Evolutionary conservation across 2,113 vertebrate genomes (phyloP).

Genomic region (Corythoichthys haematopterus): DNA sequence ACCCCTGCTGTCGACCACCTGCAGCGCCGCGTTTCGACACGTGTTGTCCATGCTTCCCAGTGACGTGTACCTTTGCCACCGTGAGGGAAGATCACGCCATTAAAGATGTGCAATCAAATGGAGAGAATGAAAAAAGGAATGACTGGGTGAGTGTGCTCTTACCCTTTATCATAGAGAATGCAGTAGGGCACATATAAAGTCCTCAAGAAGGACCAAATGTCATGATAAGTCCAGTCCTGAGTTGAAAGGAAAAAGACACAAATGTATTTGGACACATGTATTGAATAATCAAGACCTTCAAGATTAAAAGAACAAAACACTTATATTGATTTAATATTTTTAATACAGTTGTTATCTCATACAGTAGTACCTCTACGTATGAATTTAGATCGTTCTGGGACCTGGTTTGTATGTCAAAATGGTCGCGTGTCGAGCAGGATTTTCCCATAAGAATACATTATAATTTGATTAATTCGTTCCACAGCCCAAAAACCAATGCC

Average conservation of each 20-base stretch:
- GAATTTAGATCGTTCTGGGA: too few relatives aligned
- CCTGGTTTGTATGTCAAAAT: too few relatives aligned
- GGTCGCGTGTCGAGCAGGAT: too few relatives aligned
- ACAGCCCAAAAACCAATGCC: too few relatives aligned
- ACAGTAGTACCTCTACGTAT: too few relatives aligned
- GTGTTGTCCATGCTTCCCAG: slow-evolving; percentile 90
- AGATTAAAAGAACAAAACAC: background rate
- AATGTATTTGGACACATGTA: slow-evolving; percentile 2
- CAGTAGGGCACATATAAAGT: slow-evolving; percentile 89
- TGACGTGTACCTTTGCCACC: slow-evolving; percentile 82
- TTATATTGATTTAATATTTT: too few relatives aligned
- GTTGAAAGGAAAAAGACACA: background rate
- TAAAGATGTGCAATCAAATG: background rate
- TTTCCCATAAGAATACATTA: too few relatives aligned
- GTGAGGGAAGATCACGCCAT: background rate
- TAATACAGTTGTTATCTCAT: too few relatives aligned
- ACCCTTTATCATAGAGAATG: slow-evolving; percentile 94
- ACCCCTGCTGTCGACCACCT: slow-evolving; percentile 69
- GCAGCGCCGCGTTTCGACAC: slow-evolving; percentile 74
- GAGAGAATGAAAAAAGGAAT: background rate
- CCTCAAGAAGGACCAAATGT: slow-evolving; percentile 93
- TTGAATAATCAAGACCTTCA: background rate
- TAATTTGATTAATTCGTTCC: too few relatives aligned
- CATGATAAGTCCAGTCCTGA: slow-evolving; percentile 93
- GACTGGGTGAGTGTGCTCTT: slow-evolving; percentile 36